Evolutionary conservation across 2,113 vertebrate genomes (phyloP), one percentile per base, ranked within the genome.

Genomic region (Scolopax mira): DNA sequence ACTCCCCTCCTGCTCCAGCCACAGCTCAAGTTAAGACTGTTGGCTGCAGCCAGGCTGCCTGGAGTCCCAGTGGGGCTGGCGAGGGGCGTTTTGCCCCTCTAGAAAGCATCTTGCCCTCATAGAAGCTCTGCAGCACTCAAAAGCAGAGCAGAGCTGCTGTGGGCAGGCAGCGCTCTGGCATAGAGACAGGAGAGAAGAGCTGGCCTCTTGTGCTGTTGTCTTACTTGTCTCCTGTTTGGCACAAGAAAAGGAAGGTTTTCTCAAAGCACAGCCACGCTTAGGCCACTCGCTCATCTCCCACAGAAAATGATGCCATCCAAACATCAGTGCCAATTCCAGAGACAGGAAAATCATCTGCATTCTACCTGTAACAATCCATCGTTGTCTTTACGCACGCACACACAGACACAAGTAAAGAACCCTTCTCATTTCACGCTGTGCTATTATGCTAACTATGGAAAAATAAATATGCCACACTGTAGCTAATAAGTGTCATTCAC

Each of bases 401-500:
- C 84, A 62, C 33, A 96, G 72, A 64, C 60, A 75, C 2, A 3
- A 91, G 75, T 35, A n/a, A 92, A 88, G 85, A 93, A 70, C 81
- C 61, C 92, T 39, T 55, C 89, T 93, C 48, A 27, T 80, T 62
- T 92, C 92, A 94, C 93, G 90, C 94, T 93, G 74, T 66, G 94
- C 79, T 85, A 78, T 95, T 92, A 91, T 93, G 94, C 94, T 95
- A 96, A 97, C 89, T 94, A 92, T 81, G 60, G 66, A 91, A 84
- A 95, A 90, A 96, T 73, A 96, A 93, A 96, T 86, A 91, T 84
- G 86, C 85, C 97, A 90, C 71, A 5, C 73, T 58, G 73, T 51
- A 91, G 79, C 70, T 90, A 93, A 80, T 94, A 94, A 93, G 91
- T 90, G 94, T 93, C 94, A 96, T 93, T 97, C 97, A 94, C 90